Base-by-base conservation (phyloP, 2,888 invertebrate genomes). In the Microctonus aethiopoides region DNA sequence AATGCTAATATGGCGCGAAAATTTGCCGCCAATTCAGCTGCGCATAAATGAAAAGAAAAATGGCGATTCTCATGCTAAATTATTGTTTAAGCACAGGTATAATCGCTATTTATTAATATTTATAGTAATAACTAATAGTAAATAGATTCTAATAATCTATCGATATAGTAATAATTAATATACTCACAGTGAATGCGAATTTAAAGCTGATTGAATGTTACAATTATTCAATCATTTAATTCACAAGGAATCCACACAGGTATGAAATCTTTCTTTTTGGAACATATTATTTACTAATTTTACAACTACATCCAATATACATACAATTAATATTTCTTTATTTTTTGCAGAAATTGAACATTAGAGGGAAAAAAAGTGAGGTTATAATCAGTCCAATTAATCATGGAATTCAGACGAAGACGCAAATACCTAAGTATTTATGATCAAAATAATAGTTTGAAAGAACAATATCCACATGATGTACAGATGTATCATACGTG, bases 401-500 rank as follows among this genome's bases (percentile, higher is more conserved):
- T 51, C 13, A 64, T 64, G 64, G 64, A 64, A 11, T 52, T 11
- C 22, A 32, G 76, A 76, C 70, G 76, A 76, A 77, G 72, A 77
- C 59, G 65, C 9, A 36, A 67, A 72, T 74, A 76, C 77, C 76
- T 77, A 72, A 72, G 72, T 56, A 57, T 69, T 60, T 77, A 78
- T 77, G 77, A 60, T 68, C 62, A 71, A 20, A 46, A 34, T n/a
- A 46, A 39, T 1, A 16, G 36, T 65, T 26, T 90, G 7, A 86
- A 88, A 20, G 89, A 89, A 80, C 86, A 63, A 32, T 76, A 73
- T 72, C 72, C 72, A 1, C 92, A 93, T 81, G 93, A 94, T 87
- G 88, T 96, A 13, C 92, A 92, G 85, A 89, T 98, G 82, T 98
- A 97, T 82, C 90, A 89, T 78, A 81, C 90, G 34, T 93, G 95